Conservation (phyloP, 2,888 invertebrate species). For the Tachina grossa region DNA sequence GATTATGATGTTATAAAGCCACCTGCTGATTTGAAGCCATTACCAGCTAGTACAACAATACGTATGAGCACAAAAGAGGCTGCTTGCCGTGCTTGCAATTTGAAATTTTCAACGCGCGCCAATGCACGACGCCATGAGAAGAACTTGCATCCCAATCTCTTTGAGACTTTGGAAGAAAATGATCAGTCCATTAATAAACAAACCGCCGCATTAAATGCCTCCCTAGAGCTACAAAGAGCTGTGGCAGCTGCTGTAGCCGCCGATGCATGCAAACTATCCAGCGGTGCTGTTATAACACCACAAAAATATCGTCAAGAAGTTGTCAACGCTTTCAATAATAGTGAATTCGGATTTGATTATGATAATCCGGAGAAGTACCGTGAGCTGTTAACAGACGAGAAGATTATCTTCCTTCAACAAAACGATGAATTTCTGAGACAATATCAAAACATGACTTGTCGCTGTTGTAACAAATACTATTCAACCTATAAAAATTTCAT, state of each 20-base stretch:
- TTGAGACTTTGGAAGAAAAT: slow-evolving; percentile 77
- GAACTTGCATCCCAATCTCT: slow-evolving; percentile 82
- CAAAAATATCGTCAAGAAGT: slow-evolving; percentile 79
- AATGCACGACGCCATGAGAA: slow-evolving; percentile 83
- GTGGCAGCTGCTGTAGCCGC: slow-evolving; percentile 76
- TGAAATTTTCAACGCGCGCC: slow-evolving; percentile 82
- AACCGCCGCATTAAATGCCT: slow-evolving; percentile 79
- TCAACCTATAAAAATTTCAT: slow-evolving; percentile 82
- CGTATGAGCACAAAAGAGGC: slow-evolving; percentile 78
- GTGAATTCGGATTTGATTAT: slow-evolving; percentile 80
- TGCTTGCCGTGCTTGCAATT: slow-evolving; percentile 82
- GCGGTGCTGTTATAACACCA: slow-evolving; percentile 76
- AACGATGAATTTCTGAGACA: slow-evolving; percentile 82
- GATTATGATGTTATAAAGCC: slow-evolving; percentile 65
- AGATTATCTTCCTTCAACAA: slow-evolving; percentile 81
- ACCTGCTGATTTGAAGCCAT: slow-evolving; percentile 58
- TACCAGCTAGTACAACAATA: slow-evolving; percentile 71
- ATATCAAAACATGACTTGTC: slow-evolving; percentile 82
- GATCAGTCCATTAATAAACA: slow-evolving; percentile 78
- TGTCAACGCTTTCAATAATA: slow-evolving; percentile 78
- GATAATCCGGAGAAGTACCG: slow-evolving; percentile 82
- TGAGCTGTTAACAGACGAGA: slow-evolving; percentile 80
- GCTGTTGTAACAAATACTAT: slow-evolving; percentile 81
- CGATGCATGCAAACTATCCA: slow-evolving; percentile 76
- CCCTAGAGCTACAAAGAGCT: slow-evolving; percentile 78